Base-by-base conservation (phyloP, 1,140 invertebrate species). In the Bombus turneri region DNA sequence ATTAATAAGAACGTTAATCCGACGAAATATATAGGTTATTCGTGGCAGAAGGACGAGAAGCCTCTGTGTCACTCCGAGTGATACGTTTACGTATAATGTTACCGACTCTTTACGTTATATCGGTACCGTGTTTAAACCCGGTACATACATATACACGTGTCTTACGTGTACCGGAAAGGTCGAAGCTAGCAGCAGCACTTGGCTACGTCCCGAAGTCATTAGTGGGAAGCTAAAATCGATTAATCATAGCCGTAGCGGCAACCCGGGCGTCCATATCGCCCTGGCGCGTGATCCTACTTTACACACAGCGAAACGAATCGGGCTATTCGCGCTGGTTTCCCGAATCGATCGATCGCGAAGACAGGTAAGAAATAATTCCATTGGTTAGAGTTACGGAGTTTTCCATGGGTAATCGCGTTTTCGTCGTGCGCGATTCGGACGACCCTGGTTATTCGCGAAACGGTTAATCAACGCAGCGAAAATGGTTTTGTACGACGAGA, bases 391-490 rank as follows among this genome's bases (percentile, higher is more conserved):
- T 84, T 79, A 79, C 15, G 57, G 2, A 10, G 28, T 57, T 37
- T 73, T 73, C 37, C 28, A n/a, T 57, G 3, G 25, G 10, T 34
- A 41, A 53, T 57, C 43, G 53, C 3, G 3, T 34, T 69, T 12
- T 25, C 43, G 28, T 73, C 64, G 25, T 0, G 34, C 6, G 6
- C 66, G 5, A 47, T 47, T 25, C 25, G 41, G 25, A 74, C 31
- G 77, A 80, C 57, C 0, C 28, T 6, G 41, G 0, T 8, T 15
- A 43, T 0, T 25, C 41, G 62, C n/a, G 28, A 66, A 83, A 83
- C 28, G 80, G 64, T 83, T 83, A 83, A 86, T 86, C 64, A 78
- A 86, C 71, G 28, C 53, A 31, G 12, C 39, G 64, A 57, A 43
- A 86, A 86, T 43, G 79, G 72, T 37, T 86, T 83, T 66, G 81